phyloP scores from a whole-genome alignment of 2,113 vertebrate species.

The Pleuronectes platessa region DNA sequence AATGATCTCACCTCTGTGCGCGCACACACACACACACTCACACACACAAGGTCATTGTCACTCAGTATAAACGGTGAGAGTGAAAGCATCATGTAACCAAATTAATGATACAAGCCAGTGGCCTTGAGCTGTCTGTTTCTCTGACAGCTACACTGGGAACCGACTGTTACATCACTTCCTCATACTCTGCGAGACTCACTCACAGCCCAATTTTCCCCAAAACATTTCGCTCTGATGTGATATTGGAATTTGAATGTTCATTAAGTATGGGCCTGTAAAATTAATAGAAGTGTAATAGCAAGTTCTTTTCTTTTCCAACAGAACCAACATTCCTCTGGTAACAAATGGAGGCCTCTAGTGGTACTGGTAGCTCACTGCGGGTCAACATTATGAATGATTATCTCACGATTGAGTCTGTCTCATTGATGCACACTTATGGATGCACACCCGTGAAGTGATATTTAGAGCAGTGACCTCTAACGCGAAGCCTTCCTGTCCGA shows the following conservation, averaged over 20 bases:
- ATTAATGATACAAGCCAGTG: constrained; percentile 46
- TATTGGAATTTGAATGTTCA: neutral
- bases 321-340: constrained; percentile 8
- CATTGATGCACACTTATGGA: neutral
- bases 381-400: constrained; percentile 11
- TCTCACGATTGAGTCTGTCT: neutral
- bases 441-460: constrained; percentile 4
- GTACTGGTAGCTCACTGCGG: constrained; percentile 39
- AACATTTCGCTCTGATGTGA: neutral
- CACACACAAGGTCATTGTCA: constrained; percentile 35
- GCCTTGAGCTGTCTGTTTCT: constrained; percentile 46
- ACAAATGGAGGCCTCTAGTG: constrained; percentile 68
- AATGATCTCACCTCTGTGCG: constrained; percentile 31
- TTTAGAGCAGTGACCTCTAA: constrained; percentile 10
- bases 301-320: neutral
- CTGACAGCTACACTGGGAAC: constrained; percentile 5
- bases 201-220: neutral
- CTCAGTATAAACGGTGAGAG: constrained; percentile 26
- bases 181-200: neutral
- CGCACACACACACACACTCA: constrained; percentile 8
- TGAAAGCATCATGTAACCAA: constrained; percentile 30
- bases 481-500: constrained; percentile 25
- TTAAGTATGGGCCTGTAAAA: no score
- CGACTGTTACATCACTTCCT: constrained; percentile 44
- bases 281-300: neutral